Percentiles rank a stretch among this genome's conserved stretches.
Evolutionary conservation across 2,888 invertebrate genomes (phyloP).

Genomic region (Heliconius sara): DNA sequence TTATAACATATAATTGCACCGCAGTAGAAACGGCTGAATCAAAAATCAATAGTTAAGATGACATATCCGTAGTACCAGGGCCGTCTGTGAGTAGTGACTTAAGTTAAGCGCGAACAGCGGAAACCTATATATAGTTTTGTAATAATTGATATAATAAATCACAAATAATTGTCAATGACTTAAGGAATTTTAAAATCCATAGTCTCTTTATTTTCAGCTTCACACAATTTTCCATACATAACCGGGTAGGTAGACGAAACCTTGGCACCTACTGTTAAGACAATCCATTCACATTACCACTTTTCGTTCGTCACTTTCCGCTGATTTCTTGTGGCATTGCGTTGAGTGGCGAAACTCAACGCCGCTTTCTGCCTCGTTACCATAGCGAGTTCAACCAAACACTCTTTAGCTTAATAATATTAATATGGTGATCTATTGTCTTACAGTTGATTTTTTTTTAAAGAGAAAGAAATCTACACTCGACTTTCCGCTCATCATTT

Average conservation of each 20-base stretch:
- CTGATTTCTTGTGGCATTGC: not conserved
- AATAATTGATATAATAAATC: not conserved
- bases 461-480: no score
- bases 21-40: slow-evolving; percentile 36
- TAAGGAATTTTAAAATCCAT: no score
- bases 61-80: slow-evolving; percentile 38
- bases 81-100: slow-evolving; percentile 34
- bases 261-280: not conserved
- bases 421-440: no score
- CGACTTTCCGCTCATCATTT: no score
- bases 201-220: not conserved
- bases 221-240: not conserved
- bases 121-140: not conserved
- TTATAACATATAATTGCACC: slow-evolving; percentile 33
- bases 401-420: no score
- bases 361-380: not conserved
- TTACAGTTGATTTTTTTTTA: no score
- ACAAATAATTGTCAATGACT: no score
- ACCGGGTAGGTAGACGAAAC: not conserved
- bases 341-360: not conserved
- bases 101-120: slow-evolving; percentile 32
- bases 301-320: not conserved
- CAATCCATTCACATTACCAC: not conserved
- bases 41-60: slow-evolving; percentile 47
- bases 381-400: no score